These are phyloP conservation scores for Eulacestoma nigropectus DNA, from an alignment of 2,113 vertebrate genomes.

Conservation along the genomic window DNA sequence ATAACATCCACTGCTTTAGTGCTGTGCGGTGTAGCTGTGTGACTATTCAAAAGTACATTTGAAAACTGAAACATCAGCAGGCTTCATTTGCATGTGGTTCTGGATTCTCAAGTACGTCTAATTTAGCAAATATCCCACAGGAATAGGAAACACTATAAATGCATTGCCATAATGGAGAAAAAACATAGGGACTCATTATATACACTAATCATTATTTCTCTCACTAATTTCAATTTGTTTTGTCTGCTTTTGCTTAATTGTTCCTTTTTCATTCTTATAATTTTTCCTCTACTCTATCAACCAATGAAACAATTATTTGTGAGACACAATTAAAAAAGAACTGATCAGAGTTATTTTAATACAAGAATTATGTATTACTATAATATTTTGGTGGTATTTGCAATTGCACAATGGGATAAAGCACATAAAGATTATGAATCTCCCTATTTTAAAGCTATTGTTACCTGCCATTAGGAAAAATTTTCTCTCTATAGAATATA, in stretches of 20 bases:
- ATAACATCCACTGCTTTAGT: background rate
- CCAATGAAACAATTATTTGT: background rate
- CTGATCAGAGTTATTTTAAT: background rate
- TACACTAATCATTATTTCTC: background rate
- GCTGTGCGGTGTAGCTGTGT: background rate
- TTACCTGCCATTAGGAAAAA: background rate
- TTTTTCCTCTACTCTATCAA: background rate
- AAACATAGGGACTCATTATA: background rate
- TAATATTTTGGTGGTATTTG: background rate
- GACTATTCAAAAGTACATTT: background rate
- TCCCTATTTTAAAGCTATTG: background rate
- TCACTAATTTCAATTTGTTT: background rate
- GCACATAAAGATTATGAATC: background rate
- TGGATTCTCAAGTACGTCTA: background rate
- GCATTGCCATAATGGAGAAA: constrained; percentile 2
- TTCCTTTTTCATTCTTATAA: background rate
- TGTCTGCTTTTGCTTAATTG: background rate
- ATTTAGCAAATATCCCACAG: constrained; percentile 7
- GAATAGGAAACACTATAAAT: background rate
- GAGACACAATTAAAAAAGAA: background rate
- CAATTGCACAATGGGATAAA: background rate
- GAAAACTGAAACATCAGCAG: constrained; percentile 14
- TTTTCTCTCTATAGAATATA: background rate
- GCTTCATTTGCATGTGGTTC: background rate
- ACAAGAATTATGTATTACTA: background rate